phyloP scores from a whole-genome alignment of 2,797 vertebrate genomes.

The Clarias platycephalus region DNA sequence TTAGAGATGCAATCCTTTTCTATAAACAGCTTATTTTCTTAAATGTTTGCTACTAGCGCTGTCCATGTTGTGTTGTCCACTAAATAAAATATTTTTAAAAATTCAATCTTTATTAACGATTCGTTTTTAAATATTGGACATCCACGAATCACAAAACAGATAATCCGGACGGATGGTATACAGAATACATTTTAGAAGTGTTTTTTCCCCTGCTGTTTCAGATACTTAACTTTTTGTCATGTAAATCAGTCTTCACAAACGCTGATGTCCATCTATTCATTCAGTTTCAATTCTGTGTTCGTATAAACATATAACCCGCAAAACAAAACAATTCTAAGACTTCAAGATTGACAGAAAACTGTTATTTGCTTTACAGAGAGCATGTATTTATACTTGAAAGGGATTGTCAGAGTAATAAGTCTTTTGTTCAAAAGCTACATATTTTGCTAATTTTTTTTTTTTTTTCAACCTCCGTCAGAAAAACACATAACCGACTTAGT shows the following conservation, averaged over 20 bases:
- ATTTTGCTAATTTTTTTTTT: background rate
- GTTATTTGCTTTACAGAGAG: background rate
- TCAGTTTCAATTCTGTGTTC: background rate
- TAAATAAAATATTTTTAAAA: constrained; percentile 97
- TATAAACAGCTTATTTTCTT: constrained; percentile 99
- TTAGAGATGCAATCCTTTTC: constrained; percentile 99
- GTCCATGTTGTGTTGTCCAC: constrained; percentile 95
- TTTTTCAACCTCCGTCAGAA: background rate
- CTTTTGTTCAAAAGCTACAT: background rate
- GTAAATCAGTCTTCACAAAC: background rate
- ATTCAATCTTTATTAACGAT: constrained; percentile 62
- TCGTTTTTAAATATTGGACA: constrained; percentile 23
- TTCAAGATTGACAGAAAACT: background rate
- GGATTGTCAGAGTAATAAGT: background rate
- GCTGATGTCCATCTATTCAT: background rate
- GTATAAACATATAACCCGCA: background rate
- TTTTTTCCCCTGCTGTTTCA: background rate
- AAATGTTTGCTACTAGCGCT: constrained; percentile 99
- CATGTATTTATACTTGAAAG: background rate
- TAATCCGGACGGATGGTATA: background rate
- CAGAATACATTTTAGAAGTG: background rate
- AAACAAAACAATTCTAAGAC: background rate
- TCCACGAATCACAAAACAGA: background rate
- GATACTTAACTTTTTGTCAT: background rate
- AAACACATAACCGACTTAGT: background rate